Percentiles rank a stretch among this genome's conserved stretches.
Conservation (phyloP, 2,797 vertebrate species). For the Novumbra hubbsi region DNA sequence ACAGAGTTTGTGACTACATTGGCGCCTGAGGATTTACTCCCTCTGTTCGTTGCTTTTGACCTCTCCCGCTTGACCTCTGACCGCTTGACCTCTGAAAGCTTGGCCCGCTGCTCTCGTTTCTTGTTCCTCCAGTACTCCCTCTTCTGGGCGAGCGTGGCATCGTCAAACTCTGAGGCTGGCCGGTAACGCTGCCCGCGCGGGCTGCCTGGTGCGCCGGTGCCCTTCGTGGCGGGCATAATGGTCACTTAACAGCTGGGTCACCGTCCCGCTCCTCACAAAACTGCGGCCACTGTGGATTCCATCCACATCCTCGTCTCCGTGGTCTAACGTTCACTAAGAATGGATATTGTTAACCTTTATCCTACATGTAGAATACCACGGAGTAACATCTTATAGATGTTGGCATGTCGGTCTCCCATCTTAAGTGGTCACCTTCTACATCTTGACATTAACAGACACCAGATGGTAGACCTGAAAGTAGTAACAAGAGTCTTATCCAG, state of each 20-base stretch:
- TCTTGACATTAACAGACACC: constrained; percentile 40
- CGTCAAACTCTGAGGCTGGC: constrained; percentile 68
- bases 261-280: constrained; percentile 47
- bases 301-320: constrained; percentile 19
- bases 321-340: constrained; percentile 13
- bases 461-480: not conserved
- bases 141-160: constrained; percentile 71
- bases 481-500: not conserved
- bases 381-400: constrained; percentile 18
- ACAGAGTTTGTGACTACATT: not conserved
- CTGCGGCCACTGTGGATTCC: constrained; percentile 22
- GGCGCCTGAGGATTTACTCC: constrained; percentile 10
- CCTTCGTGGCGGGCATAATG: constrained; percentile 67
- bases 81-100: constrained; percentile 58
- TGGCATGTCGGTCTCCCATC: not conserved
- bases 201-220: constrained; percentile 39
- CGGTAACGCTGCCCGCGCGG: constrained; percentile 61
- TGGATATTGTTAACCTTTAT: not conserved
- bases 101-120: constrained; percentile 78
- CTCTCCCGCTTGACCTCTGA: constrained; percentile 28
- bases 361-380: constrained; percentile 21
- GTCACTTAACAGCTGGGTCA: constrained; percentile 28
- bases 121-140: constrained; percentile 80
- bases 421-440: constrained; percentile 24
- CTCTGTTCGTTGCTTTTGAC: not conserved